A percentile compares a stretch with the other conserved stretches of the same genome.
Evolutionary conservation across 1,140 invertebrate genomes (phyloP).

Genomic region (Drosophila melanica): DNA sequence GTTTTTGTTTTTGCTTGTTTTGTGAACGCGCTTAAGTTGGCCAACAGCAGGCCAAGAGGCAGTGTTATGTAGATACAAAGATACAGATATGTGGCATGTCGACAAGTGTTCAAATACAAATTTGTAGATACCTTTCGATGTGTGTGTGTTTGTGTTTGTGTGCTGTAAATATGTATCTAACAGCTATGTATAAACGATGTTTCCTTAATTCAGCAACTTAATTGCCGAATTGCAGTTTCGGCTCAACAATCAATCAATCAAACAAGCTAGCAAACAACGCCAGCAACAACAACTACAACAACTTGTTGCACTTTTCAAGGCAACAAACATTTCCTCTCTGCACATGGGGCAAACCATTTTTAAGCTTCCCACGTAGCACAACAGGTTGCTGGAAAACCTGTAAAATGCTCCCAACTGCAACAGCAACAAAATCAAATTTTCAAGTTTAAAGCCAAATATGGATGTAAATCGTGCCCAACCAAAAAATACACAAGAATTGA

Average conservation of each 20-base stretch:
- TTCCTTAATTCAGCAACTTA: constrained; percentile 72
- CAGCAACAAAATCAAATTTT: constrained; percentile 51
- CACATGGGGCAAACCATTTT: constrained; percentile 30
- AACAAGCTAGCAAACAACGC: constrained; percentile 7
- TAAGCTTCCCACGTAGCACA: constrained; percentile 60
- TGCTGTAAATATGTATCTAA: constrained; percentile 46
- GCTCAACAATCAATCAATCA: constrained; percentile 62
- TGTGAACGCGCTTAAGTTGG: constrained; percentile 18
- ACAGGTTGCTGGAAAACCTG: constrained; percentile 60
- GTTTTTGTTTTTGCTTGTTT: constrained; percentile 12
- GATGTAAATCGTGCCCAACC: constrained; percentile 57
- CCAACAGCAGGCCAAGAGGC: constrained; percentile 6
- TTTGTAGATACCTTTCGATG: constrained; percentile 19
- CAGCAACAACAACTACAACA: constrained; percentile 47
- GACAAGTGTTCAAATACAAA: constrained; percentile 30
- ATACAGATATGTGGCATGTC: constrained; percentile 23
- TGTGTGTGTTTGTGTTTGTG: constrained; percentile 50
- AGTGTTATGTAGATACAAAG: constrained; percentile 28
- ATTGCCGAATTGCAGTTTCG: constrained; percentile 60
- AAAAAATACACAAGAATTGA: constrained; percentile 5
- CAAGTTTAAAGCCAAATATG: constrained; percentile 72
- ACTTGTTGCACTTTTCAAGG: constrained; percentile 54
- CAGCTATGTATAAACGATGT: constrained; percentile 45
- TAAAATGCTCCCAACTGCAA: constrained; percentile 56
- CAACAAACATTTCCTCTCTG: constrained; percentile 44